These are phyloP conservation scores for Alexandromys fortis DNA, from an alignment of 2,113 vertebrate genomes.

Conservation along the genomic window DNA sequence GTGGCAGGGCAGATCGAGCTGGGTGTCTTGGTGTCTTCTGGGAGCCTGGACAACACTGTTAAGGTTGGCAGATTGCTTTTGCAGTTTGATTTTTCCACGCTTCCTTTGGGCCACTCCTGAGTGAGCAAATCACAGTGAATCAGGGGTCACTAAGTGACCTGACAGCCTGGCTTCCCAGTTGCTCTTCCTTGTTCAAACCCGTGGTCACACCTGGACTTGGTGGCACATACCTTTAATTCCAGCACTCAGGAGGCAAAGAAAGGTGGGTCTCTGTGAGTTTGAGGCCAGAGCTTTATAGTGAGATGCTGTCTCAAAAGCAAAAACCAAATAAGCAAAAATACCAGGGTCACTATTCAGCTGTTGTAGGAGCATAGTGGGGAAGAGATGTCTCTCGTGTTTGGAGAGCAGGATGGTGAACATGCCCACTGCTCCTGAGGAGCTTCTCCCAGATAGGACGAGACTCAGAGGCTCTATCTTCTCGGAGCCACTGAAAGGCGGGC, in stretches of 20 bases:
- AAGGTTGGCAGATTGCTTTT: neutral
- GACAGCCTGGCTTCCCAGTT: too few species aligned
- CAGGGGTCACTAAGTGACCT: too few species aligned
- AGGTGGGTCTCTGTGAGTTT: neutral
- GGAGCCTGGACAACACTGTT: neutral
- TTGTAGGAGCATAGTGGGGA: neutral
- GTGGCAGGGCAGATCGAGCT: too few species aligned
- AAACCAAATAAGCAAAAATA: neutral
- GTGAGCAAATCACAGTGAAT: neutral
- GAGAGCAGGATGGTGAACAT: neutral
- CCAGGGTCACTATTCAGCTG: neutral
- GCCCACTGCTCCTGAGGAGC: too few species aligned
- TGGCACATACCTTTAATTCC: neutral
- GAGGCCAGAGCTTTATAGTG: neutral
- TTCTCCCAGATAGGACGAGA: neutral
- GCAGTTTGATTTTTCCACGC: neutral
- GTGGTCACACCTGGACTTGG: neutral
- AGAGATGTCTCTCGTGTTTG: neutral
- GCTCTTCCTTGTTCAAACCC: neutral
- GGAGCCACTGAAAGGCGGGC: neutral
- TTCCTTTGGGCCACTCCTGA: fast-evolving
- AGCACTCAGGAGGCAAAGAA: neutral
- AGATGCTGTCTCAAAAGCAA: neutral
- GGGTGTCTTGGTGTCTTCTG: neutral
- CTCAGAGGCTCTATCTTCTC: neutral